Evolutionary conservation across 2,888 invertebrate genomes (phyloP), one percentile per base, ranked within the genome.

Genomic region (Sesamia inferens): DNA sequence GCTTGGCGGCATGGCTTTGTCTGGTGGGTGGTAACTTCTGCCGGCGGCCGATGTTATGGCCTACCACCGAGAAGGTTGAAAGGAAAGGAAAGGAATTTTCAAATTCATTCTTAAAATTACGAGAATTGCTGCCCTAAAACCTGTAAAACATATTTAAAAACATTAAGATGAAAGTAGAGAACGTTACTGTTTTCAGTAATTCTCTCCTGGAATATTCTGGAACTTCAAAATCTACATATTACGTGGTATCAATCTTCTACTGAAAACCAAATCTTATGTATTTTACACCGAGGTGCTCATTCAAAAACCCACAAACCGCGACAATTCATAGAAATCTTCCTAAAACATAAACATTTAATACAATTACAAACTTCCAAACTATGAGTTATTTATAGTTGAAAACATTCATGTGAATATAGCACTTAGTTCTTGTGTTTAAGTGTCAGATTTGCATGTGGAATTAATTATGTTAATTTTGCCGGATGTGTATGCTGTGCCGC

Each of bases 401-500:
- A 68, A 51, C 58, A 55, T 64, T 14, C 55, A 79, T 10, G 5
- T 54, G 47, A 79, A 76, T 76, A 10, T 81, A 62, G 54, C 59
- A 31, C 67, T 68, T 83, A 48, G 16, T 0, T 0, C 2, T 7
- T 16, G 5, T 19, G 4, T 8, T 22, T 79, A 78, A 83, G 74
- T 62, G 58, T 74, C 42, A 74, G n/a, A 72, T 79, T 87, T 61
- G 76, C 58, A 59, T 79, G 75, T 78, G 68, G 55, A 81, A 84
- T 83, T 82, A 85, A 79, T 82, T 73, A 87, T 88, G 88, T 78
- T 85, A 88, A 89, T 88, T 85, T 79, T 31, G 59, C 69, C 71
- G 78, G 71, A 81, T 82, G 74, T 85, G 81, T 79, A 74, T 74
- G 76, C 70, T 78, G 82, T 76, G 77, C 51, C 76, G 64, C 83